Evolutionary conservation across 2,797 vertebrate genomes (phyloP), one percentile per base, ranked within the genome.

Genomic region (Crocodylus rhombifer): DNA sequence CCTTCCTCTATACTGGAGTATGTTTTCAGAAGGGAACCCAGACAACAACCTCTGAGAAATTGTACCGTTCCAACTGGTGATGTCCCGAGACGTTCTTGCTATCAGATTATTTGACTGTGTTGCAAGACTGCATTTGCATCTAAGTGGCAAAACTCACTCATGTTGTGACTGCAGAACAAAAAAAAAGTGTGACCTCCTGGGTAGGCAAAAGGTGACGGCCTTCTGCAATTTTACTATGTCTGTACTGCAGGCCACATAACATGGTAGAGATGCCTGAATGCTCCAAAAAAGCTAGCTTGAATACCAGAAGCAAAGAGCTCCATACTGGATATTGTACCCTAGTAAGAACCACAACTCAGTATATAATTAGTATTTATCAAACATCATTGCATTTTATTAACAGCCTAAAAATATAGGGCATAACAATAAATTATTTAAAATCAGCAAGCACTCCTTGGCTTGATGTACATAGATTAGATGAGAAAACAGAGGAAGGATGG

Each of bases 401-500:
- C 62, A 91, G 79, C 75, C 30, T 30, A 36, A 82, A 93, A 88
- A 81, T 51, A 30, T 2, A 33, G 74, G 15, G 71, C 80, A 89
- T 77, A 61, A 79, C 61, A 63, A 30, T 69, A 80, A 79, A 7
- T 58, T 60, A 5, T 62, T 78, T 62, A 28, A 82, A 57, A 69
- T 78, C 65, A 77, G 6, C 13, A 51, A n/a, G 58, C 55, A 63
- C 1, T 7, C 23, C 51, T 67, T 57, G 30, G 56, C 55, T 42
- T 78, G 26, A 10, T 0, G 0, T 0, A 6, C 51, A 51, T 51
- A 51, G 42, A 28, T 21, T 2, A 5, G 1, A 20, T 36, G 30
- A 57, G 79, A 73, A 74, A 64, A 28, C 0, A 63, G 42, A 65
- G 15, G 80, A 25, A 58, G 77, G n/a, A 10, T 63, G 75, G 78